A percentile compares a stretch with the other conserved stretches of the same genome.
phyloP scores from a whole-genome alignment of 2,888 invertebrate species.

The Stenotaenia linearis region DNA sequence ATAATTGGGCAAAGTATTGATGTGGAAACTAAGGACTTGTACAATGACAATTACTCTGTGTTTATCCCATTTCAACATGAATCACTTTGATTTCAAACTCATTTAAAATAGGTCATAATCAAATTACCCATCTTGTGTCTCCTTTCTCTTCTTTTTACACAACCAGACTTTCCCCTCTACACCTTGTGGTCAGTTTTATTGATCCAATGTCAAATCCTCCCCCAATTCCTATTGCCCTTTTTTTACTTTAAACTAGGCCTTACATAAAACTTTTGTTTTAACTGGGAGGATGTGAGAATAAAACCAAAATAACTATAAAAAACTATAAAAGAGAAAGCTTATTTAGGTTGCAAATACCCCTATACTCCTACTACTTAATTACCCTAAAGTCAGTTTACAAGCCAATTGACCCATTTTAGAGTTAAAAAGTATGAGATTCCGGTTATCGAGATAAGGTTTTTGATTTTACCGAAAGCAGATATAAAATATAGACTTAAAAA shows the following conservation, averaged over 20 bases:
- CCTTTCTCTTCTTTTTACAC: neutral
- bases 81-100: neutral
- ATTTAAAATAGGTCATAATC: slow-evolving; percentile 20
- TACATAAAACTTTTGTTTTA: neutral
- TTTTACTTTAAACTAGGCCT: neutral
- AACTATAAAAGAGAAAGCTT: neutral
- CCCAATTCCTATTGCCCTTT: neutral
- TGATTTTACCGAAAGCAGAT: too few relatives aligned
- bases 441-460: too few relatives aligned
- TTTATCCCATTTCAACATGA: slow-evolving; percentile 1
- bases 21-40: slow-evolving; percentile 22
- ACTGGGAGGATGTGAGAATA: neutral
- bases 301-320: neutral
- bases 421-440: neutral
- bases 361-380: neutral
- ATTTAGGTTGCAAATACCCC: neutral
- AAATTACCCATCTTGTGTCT: neutral
- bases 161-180: neutral
- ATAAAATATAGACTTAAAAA: too few relatives aligned
- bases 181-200: neutral
- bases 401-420: neutral
- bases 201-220: neutral
- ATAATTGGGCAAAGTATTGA: slow-evolving; percentile 3
- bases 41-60: slow-evolving; percentile 5
- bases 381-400: neutral